These are phyloP conservation scores for Hypomesus transpacificus DNA, from an alignment of 2,113 vertebrate genomes.

Conservation along the genomic window DNA sequence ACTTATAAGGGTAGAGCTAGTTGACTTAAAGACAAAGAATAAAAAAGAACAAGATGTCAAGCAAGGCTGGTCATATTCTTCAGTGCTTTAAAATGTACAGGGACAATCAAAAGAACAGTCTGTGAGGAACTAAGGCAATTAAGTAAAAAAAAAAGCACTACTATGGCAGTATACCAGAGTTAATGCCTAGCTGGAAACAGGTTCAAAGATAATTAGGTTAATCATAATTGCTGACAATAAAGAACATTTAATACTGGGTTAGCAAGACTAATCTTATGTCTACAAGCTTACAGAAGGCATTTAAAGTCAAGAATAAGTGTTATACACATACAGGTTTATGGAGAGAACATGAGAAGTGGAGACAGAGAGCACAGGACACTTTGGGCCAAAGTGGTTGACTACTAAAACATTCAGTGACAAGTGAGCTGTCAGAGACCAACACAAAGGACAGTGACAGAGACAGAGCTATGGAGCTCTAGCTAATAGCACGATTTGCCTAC, in stretches of 20 bases:
- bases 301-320: neutral
- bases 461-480: too few relatives aligned
- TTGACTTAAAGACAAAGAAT: too few relatives aligned
- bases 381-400: constrained; percentile 40
- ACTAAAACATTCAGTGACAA: constrained; percentile 68
- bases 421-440: constrained; percentile 71
- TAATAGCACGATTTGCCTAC: too few relatives aligned
- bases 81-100: too few relatives aligned
- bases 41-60: too few relatives aligned
- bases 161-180: too few relatives aligned
- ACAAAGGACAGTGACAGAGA: constrained; percentile 69
- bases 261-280: neutral
- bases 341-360: constrained; percentile 37
- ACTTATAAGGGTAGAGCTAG: neutral
- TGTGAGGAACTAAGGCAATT: too few relatives aligned
- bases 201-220: neutral
- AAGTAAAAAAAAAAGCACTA: neutral
- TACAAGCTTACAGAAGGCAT: too few relatives aligned
- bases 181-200: neutral
- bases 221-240: neutral
- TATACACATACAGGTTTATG: neutral
- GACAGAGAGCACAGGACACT: constrained; percentile 58
- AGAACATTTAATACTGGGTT: neutral
- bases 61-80: too few relatives aligned
- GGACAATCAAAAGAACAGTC: too few relatives aligned